Percentiles rank a stretch among this genome's conserved stretches.
Conservation (phyloP, 2,113 vertebrate species). For the Mixornis gularis region DNA sequence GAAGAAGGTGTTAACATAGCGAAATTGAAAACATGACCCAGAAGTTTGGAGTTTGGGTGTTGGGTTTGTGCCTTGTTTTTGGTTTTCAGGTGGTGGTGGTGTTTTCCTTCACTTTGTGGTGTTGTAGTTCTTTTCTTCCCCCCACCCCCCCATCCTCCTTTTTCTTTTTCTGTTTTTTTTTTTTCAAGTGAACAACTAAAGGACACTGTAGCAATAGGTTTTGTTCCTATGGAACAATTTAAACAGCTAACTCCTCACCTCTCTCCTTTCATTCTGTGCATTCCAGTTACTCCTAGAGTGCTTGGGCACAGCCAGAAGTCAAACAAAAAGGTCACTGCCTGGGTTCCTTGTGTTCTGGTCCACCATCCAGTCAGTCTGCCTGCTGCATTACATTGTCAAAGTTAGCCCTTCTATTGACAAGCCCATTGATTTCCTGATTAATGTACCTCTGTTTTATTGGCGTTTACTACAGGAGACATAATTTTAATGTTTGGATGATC, state of each 20-base stretch:
- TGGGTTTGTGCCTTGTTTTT: neutral
- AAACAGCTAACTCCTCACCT: neutral
- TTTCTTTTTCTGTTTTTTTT: neutral
- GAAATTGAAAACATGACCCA: neutral
- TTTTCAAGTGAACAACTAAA: slow-evolving; percentile 1
- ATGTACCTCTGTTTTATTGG: slow-evolving; percentile 82
- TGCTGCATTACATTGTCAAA: slow-evolving; percentile 75
- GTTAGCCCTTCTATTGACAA: slow-evolving; percentile 74
- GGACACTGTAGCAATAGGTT: slow-evolving; percentile 2
- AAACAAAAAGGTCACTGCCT: slow-evolving; percentile 39
- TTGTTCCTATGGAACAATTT: neutral
- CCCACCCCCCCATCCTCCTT: accelerated
- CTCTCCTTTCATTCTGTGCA: neutral
- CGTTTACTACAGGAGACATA: slow-evolving; percentile 79
- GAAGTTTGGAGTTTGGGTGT: neutral
- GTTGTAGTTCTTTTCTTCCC: accelerated
- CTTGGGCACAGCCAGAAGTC: slow-evolving; percentile 31
- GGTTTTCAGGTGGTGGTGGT: neutral
- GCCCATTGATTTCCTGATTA: slow-evolving; percentile 87
- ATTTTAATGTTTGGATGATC: slow-evolving; percentile 90
- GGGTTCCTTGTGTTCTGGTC: slow-evolving; percentile 51
- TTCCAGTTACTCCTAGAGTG: neutral
- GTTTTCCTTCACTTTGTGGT: neutral
- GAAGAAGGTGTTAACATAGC: neutral
- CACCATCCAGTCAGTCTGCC: slow-evolving; percentile 44